These are phyloP conservation scores for Musca vetustissima DNA, from an alignment of 1,140 invertebrate species.

Conservation along the genomic window DNA sequence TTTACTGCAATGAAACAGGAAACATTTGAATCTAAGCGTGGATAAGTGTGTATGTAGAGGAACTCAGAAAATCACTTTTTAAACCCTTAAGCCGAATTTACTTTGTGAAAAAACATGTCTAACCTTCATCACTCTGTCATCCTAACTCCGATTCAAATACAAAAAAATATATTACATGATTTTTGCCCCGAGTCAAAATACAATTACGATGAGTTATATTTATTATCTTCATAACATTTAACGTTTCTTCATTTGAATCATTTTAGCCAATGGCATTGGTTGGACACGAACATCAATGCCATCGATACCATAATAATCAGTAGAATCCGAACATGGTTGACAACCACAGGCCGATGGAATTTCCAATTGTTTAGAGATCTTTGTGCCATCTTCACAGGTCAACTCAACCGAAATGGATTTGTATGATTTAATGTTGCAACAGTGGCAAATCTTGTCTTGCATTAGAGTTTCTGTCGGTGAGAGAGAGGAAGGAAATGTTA, in stretches of 20 bases:
- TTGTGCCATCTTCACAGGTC: slow-evolving; percentile 45
- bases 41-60: too few relatives aligned
- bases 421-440: slow-evolving; percentile 47
- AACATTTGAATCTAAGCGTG: too few relatives aligned
- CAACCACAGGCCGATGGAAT: slow-evolving; percentile 44
- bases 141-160: too few relatives aligned
- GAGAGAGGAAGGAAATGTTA: background rate
- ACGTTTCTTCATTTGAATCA: background rate
- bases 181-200: slow-evolving; percentile 12
- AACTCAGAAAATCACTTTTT: too few relatives aligned
- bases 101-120: too few relatives aligned
- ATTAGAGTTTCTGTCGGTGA: slow-evolving; percentile 32
- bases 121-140: too few relatives aligned
- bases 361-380: slow-evolving; percentile 40
- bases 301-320: slow-evolving; percentile 9
- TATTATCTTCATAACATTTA: background rate
- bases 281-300: background rate
- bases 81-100: too few relatives aligned
- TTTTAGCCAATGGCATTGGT: slow-evolving; percentile 1
- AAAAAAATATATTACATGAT: too few relatives aligned
- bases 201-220: background rate
- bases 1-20: too few relatives aligned
- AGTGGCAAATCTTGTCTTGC: slow-evolving; percentile 52
- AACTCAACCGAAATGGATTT: slow-evolving; percentile 45
- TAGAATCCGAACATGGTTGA: slow-evolving; percentile 37